Evolutionary conservation across 2,113 vertebrate genomes (phyloP).

Genomic region (Grammomys dolichurus): DNA sequence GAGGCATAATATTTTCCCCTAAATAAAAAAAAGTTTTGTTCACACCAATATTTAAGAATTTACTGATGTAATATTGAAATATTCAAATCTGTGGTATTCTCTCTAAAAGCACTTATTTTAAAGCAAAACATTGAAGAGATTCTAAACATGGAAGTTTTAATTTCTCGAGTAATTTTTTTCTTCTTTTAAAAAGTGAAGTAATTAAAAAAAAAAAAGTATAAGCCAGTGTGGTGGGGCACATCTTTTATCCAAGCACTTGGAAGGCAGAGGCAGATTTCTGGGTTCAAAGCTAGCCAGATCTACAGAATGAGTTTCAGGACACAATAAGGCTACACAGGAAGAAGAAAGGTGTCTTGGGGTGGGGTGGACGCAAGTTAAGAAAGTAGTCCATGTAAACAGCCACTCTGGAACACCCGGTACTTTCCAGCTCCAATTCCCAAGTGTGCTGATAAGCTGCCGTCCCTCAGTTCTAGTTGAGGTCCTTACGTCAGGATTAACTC

Average conservation of each 20-base stretch:
- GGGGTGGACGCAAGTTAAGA: conserved; percentile 41
- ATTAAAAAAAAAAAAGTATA: background rate
- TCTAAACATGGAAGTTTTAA: conserved; percentile 36
- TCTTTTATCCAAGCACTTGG: background rate
- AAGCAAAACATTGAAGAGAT: conserved; percentile 29
- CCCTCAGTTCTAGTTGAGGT: background rate
- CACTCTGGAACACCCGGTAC: conserved; percentile 30
- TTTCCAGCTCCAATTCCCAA: conserved; percentile 61
- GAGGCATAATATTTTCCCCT: background rate
- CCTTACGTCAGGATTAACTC: conserved; percentile 2
- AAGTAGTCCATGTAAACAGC: conserved; percentile 39
- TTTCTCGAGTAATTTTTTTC: conserved; percentile 1
- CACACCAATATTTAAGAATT: conserved; percentile 19
- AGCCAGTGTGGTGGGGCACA: background rate
- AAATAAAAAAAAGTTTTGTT: background rate
- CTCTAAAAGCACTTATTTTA: conserved; percentile 61
- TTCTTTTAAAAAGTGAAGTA: background rate
- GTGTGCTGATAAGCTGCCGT: conserved; percentile 15
- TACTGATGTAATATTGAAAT: background rate
- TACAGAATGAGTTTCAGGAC: background rate
- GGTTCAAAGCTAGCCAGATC: background rate
- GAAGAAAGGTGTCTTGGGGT: background rate
- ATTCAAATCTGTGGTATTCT: conserved; percentile 27
- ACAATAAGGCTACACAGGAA: background rate
- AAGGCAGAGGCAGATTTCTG: background rate